These are phyloP conservation scores for Labeo rohita DNA, from an alignment of 2,113 vertebrate genomes.

Conservation along the genomic window DNA sequence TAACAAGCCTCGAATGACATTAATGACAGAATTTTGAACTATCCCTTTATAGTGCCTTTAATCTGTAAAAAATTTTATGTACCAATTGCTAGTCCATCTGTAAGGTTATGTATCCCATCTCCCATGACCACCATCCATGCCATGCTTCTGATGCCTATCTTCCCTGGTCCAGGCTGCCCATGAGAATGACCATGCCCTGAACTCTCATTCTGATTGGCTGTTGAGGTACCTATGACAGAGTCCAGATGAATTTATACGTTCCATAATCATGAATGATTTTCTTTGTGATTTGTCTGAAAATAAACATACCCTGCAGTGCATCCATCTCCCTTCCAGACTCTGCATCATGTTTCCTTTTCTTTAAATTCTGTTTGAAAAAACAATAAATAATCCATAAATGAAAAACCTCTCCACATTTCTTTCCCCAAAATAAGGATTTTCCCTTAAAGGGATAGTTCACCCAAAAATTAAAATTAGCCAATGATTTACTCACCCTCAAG, in stretches of 20 bases:
- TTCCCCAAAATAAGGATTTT: not conserved
- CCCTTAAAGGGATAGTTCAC: not conserved
- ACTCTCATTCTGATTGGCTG: constrained; percentile 17
- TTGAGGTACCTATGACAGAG: constrained; percentile 34
- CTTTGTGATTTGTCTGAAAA: not conserved
- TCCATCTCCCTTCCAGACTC: constrained; percentile 39
- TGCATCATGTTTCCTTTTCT: constrained; percentile 40
- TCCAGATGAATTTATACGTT: not conserved
- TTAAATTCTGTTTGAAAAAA: constrained; percentile 35
- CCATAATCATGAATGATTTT: not conserved
- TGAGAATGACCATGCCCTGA: constrained; percentile 54
- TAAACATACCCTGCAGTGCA: constrained; percentile 46
- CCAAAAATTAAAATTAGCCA: too few species aligned
- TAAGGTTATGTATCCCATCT: constrained; percentile 63
- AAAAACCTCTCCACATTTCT: not conserved
- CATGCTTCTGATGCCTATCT: constrained; percentile 47
- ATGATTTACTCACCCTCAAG: too few species aligned
- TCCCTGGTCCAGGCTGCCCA: not conserved
- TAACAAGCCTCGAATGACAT: too few species aligned
- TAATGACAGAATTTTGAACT: too few species aligned
- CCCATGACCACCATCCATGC: constrained; percentile 65
- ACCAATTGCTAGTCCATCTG: constrained; percentile 82
- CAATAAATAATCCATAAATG: not conserved
- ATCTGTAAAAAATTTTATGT: not conserved
- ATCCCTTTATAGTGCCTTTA: not conserved